Evolutionary conservation across 2,113 vertebrate species (phyloP), one percentile per base, ranked within the genome.

Genomic region (Scomber scombrus): DNA sequence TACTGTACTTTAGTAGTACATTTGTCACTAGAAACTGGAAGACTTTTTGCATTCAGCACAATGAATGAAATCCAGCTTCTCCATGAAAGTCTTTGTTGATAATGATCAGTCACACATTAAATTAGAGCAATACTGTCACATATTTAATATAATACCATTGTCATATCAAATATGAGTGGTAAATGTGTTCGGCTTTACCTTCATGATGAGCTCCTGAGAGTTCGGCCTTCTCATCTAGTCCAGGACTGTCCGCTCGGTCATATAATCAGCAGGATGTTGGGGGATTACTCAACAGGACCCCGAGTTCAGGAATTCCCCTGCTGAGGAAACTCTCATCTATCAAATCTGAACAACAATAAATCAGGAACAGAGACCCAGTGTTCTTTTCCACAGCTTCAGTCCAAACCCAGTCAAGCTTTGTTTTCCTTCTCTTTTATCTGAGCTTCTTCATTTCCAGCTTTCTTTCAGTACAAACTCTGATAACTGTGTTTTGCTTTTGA

Each of bases 191-290:
- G 1, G 52, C 12, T 81, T 49, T 80, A 93, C 91, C 91, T 92
- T 89, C 91, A 92, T 92, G 78, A 18, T 87, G 76, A 31, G 40
- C 16, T 29, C 34, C 54, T 72, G 64, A 63, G 52, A 75, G 67
- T 81, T 34, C 13, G 1, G n/a, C 8, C 2, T 16, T 51, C 11
- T 54, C 3, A 0, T 88, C 80, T 84, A 65, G 11, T 54, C 40
- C 65, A 15, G 46, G 18, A 14, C 70, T 23, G 6, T 1, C 50
- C 5, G n/a, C 14, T n/a, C 34, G 43, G 46, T 80, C 43, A 74
- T 88, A 77, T 91, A 82, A 69, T 29, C 34, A 46, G 47, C 50
- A 31, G 4, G 2, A 13, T 29, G 31, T 49, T 12, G 4, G 8
- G 16, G 11, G 72, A 21, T 84, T 88, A 18, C 71, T 14, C 76